Evolutionary conservation across 1,140 invertebrate species (phyloP).

Genomic region (Rhagoletis zephyria): DNA sequence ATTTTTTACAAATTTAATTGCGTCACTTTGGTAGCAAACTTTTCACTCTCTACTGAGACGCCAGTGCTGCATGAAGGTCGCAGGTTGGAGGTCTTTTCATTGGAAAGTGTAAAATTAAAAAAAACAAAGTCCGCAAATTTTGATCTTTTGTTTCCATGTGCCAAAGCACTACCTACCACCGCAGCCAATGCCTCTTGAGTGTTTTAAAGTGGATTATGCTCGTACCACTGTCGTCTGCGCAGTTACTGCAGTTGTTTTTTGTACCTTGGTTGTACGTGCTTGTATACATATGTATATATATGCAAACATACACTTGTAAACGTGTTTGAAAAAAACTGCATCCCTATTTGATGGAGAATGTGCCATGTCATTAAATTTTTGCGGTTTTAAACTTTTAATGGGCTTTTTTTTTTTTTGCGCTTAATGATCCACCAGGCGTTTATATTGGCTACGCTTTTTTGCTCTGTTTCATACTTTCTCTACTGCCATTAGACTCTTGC

Average conservation of each 20-base stretch:
- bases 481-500: neutral
- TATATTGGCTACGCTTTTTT: slow-evolving; percentile 3
- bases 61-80: neutral
- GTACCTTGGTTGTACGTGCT: no score
- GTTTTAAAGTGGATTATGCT: no score
- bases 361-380: neutral
- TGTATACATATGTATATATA: no score
- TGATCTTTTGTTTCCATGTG: neutral
- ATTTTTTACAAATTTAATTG: neutral
- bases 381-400: slow-evolving; percentile 21
- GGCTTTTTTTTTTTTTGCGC: neutral
- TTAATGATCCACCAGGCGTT: slow-evolving; percentile 6
- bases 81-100: neutral
- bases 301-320: no score
- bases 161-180: neutral
- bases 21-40: neutral
- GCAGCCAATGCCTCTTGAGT: no score
- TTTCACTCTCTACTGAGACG: neutral
- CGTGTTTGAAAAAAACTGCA: no score
- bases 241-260: no score
- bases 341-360: neutral
- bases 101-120: neutral
- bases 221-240: no score
- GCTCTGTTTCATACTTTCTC: neutral
- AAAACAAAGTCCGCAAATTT: neutral